Evolutionary conservation across 2,113 vertebrate species (phyloP).

Genomic region (Neogobius melanostomus): DNA sequence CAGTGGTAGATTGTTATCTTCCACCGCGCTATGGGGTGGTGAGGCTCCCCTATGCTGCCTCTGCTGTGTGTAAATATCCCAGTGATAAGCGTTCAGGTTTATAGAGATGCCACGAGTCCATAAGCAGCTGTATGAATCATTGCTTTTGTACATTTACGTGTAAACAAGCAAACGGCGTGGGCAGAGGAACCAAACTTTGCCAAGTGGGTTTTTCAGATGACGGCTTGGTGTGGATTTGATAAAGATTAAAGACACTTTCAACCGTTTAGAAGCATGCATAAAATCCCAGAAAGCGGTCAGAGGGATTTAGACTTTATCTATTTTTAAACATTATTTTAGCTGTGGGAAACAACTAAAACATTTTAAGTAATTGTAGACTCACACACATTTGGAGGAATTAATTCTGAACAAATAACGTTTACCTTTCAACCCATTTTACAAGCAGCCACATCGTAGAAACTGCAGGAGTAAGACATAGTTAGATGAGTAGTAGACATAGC

Average conservation of each 20-base stretch:
- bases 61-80: constrained; percentile 15
- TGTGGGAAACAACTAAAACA: too few relatives aligned
- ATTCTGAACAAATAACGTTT: too few relatives aligned
- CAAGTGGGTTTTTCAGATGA: background rate
- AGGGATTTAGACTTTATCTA: background rate
- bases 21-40: constrained; percentile 5
- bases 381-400: too few relatives aligned
- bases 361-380: too few relatives aligned
- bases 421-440: too few relatives aligned
- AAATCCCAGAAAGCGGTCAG: background rate
- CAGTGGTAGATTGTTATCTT: background rate
- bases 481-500: too few relatives aligned
- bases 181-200: background rate
- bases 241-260: background rate
- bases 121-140: constrained; percentile 1
- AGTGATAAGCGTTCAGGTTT: constrained; percentile 18
- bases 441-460: too few relatives aligned
- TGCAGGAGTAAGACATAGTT: too few relatives aligned
- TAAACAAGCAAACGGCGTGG: constrained; percentile 6
- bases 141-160: constrained; percentile 8
- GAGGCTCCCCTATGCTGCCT: constrained; percentile 12
- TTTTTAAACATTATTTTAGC: background rate
- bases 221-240: background rate
- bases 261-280: background rate
- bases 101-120: constrained; percentile 5